Evolutionary conservation across 2,113 vertebrate genomes (phyloP).

Genomic region (Plestiodon gilberti): DNA sequence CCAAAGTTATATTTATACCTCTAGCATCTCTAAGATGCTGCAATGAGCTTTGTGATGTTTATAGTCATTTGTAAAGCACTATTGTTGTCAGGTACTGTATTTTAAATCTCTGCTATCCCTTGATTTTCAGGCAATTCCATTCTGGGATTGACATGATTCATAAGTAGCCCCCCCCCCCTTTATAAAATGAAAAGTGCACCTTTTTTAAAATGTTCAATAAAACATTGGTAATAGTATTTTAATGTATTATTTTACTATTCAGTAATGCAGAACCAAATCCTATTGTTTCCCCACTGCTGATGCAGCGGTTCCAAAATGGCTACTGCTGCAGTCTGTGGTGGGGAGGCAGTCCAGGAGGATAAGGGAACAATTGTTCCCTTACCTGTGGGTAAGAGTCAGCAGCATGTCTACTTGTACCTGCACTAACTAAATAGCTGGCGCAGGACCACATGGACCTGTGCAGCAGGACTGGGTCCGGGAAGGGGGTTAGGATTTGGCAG

Average conservation of each 20-base stretch:
- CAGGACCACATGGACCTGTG: no score
- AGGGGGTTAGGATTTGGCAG: no score
- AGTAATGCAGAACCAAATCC: neutral
- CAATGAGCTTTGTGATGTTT: neutral
- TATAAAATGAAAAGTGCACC: neutral
- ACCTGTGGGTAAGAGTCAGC: no score
- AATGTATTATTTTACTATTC: neutral
- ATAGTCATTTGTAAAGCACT: neutral
- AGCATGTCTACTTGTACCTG: no score
- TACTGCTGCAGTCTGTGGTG: no score
- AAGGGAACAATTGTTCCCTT: no score
- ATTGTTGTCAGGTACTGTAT: neutral
- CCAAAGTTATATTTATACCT: constrained; percentile 18
- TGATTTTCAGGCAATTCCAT: neutral
- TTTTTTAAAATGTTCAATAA: neutral
- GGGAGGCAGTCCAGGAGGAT: no score
- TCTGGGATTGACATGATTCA: neutral
- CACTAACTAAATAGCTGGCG: no score
- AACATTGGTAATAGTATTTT: neutral
- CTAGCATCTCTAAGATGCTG: neutral
- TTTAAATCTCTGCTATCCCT: neutral
- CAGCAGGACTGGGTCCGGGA: no score
- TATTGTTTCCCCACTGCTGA: neutral
- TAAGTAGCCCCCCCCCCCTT: neutral
- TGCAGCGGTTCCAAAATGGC: no score